Evolutionary conservation across 2,888 invertebrate species (phyloP).

Genomic region (Cataglyphis cursor): DNA sequence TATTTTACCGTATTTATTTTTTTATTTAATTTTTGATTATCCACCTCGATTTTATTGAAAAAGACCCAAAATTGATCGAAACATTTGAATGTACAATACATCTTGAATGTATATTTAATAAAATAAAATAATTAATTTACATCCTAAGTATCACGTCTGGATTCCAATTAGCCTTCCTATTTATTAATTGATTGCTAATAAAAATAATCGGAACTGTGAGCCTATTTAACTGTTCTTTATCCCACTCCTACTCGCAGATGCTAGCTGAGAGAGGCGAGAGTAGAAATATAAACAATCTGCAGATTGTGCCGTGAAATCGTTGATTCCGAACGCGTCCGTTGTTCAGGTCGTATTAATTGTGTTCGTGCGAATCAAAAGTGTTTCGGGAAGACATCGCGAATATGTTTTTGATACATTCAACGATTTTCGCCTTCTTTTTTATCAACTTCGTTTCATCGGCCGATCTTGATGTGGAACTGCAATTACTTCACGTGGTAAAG

Average conservation of each 20-base stretch:
- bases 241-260: constrained; percentile 75
- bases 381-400: not conserved
- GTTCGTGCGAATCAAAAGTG: not conserved
- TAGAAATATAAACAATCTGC: constrained; percentile 75
- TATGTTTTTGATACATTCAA: constrained; percentile 49
- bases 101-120: too few species aligned
- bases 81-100: too few species aligned
- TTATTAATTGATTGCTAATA: constrained; percentile 52
- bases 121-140: too few species aligned
- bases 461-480: constrained; percentile 73
- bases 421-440: constrained; percentile 16
- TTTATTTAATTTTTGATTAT: too few species aligned
- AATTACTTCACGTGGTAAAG: constrained; percentile 83
- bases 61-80: too few species aligned
- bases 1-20: too few species aligned
- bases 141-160: too few species aligned
- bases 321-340: constrained; percentile 70
- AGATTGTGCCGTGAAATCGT: constrained; percentile 78
- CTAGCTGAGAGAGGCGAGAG: constrained; percentile 71
- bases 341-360: constrained; percentile 52
- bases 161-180: too few species aligned
- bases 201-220: constrained; percentile 75
- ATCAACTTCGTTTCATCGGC: constrained; percentile 6
- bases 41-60: too few species aligned
- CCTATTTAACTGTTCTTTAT: constrained; percentile 77